Evolutionary conservation across 1,140 invertebrate species (phyloP).

Genomic region (Pygmarrhopalites habei): DNA sequence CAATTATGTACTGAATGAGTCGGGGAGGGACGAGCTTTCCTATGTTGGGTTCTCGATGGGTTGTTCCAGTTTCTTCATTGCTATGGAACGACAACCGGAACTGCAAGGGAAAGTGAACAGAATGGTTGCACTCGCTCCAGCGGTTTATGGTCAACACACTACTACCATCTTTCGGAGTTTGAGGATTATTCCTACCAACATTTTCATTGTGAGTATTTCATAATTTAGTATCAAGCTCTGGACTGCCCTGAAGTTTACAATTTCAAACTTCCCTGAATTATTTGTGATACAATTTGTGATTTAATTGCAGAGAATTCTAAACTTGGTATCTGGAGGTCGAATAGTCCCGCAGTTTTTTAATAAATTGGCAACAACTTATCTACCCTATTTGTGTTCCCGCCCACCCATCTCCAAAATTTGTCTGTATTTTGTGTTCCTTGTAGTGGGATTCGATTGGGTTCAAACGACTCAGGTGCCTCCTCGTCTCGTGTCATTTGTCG

Average conservation of each 20-base stretch:
- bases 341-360: no score
- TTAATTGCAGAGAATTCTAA: not conserved
- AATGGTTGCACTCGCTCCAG: not conserved
- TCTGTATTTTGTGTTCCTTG: not conserved
- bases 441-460: not conserved
- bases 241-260: no score
- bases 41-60: not conserved
- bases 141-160: not conserved
- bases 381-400: no score
- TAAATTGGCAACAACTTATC: no score
- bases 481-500: not conserved
- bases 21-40: not conserved
- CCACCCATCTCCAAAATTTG: no score
- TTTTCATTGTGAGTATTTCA: not conserved
- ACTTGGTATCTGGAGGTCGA: not conserved
- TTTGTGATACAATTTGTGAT: not conserved
- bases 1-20: not conserved
- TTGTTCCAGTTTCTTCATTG: not conserved
- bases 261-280: not conserved
- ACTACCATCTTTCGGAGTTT: not conserved
- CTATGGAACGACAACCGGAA: not conserved
- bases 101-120: not conserved
- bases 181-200: not conserved
- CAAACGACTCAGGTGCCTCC: not conserved
- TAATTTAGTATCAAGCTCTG: not conserved